Evolutionary conservation across 1,140 invertebrate genomes (phyloP).

Genomic region (Megalonaias nervosa): DNA sequence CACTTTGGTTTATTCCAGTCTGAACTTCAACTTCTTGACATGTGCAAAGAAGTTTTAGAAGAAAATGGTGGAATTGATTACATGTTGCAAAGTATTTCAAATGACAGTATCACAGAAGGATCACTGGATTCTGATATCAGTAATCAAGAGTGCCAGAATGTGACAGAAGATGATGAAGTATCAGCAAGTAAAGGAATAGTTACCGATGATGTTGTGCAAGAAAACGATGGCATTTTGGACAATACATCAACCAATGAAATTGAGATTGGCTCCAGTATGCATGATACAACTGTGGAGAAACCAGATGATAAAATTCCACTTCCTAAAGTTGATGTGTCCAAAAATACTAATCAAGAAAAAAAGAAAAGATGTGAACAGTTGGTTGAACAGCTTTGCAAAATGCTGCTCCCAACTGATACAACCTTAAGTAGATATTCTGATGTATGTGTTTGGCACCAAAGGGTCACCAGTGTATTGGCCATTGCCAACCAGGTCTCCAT

Average conservation of each 20-base stretch:
- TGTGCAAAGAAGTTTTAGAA: neutral
- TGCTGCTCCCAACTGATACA: neutral
- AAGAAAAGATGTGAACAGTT: neutral
- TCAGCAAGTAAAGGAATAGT: neutral
- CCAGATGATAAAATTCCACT: neutral
- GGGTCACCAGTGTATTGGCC: neutral
- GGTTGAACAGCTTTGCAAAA: conserved; percentile 1
- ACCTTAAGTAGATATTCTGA: conserved; percentile 2
- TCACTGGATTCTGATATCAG: too few relatives aligned
- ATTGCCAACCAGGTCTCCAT: conserved; percentile 6
- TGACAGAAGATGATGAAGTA: neutral
- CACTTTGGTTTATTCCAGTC: neutral
- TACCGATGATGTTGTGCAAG: neutral
- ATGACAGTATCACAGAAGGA: too few relatives aligned
- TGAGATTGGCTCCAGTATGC: neutral
- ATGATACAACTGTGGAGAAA: neutral
- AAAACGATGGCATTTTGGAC: neutral
- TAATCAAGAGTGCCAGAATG: neutral
- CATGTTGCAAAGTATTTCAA: too few relatives aligned
- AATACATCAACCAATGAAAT: neutral
- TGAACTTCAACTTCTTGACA: conserved; percentile 12
- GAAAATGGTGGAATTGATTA: neutral
- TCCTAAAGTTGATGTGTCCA: neutral
- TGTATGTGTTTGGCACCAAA: neutral
- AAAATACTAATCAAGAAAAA: neutral